Evolutionary conservation across 1,140 invertebrate species (phyloP), one percentile per base, ranked within the genome.

Genomic region (Drosophila bocqueti): DNA sequence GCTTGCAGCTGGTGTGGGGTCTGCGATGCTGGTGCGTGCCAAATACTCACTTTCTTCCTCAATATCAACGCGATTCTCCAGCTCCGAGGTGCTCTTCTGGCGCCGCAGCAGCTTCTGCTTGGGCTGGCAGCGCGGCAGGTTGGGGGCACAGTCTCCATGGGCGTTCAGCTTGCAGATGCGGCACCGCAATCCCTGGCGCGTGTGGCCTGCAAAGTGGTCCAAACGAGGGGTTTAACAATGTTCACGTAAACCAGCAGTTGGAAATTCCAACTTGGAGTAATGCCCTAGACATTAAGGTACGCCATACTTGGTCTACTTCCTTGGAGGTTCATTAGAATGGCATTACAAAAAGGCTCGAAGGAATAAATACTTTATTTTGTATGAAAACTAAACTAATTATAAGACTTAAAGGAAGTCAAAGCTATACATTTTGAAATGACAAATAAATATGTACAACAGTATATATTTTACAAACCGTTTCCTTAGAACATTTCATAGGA

Each of bases 81-180:
- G 95, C 93, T 96, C 95, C 4, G 95, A 96, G 64, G 97, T 97
- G 75, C 97, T 97, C 93, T 97, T 97, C 93, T 98, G 97, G 45
- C 97, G 93, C 49, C 97, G 95, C 38, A 98, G 93, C 26, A 98
- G 94, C 38, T 96, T 94, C 6, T 96, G 96, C 92, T 97, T 97
- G 2, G 96, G 96, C 93, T 97, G 96, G 93, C 96, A 99, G 93
- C 95, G 96, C 77, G 94, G 95, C 65, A 96, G 96, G 93, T 95
- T 96, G 46, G 96, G 96, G 94, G 96, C 96, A 92, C 98, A 98
- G 91, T 98, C 97, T 16, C 96, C 95, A 93, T 98, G 98, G 21
- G 97, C 96, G 93, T 98, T 98, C 92, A 97, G 95, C 93, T 98
- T 98, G 92, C 98, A 98, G 59, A 97, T 94, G 42, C 97, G 95